Percentiles rank a stretch among this genome's conserved stretches.
Conservation (phyloP, 2,888 invertebrate species). For the Nomada lathburiana region DNA sequence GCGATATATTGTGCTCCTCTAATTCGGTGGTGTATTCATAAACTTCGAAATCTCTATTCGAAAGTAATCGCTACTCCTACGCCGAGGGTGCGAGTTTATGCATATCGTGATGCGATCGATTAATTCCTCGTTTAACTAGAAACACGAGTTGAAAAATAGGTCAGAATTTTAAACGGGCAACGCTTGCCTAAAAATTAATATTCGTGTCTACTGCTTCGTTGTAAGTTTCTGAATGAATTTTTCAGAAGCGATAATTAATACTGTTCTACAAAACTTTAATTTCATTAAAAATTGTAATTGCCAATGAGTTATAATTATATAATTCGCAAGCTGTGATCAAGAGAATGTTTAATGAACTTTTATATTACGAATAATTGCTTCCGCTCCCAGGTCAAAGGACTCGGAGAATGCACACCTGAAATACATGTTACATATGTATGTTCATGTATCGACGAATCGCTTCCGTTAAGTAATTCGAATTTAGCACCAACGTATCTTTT, state of each 20-base stretch:
- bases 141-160: background rate
- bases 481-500: slow-evolving; percentile 3
- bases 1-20: background rate
- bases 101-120: background rate
- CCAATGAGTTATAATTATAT: no score
- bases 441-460: background rate
- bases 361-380: slow-evolving; percentile 33
- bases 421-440: background rate
- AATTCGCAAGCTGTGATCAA: slow-evolving; percentile 29
- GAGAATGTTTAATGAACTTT: slow-evolving; percentile 55
- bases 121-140: background rate
- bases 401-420: background rate
- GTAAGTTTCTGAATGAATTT: background rate
- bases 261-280: background rate
- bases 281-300: background rate
- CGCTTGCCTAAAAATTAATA: slow-evolving; percentile 1
- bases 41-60: background rate
- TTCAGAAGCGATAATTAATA: background rate
- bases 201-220: background rate
- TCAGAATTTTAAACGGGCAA: slow-evolving; percentile 2
- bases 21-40: background rate
- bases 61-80: background rate
- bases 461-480: slow-evolving; percentile 7
- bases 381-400: background rate
- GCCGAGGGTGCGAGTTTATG: background rate